Evolutionary conservation across 2,797 vertebrate genomes (phyloP).

Genomic region (Rousettus madagascariensis): DNA sequence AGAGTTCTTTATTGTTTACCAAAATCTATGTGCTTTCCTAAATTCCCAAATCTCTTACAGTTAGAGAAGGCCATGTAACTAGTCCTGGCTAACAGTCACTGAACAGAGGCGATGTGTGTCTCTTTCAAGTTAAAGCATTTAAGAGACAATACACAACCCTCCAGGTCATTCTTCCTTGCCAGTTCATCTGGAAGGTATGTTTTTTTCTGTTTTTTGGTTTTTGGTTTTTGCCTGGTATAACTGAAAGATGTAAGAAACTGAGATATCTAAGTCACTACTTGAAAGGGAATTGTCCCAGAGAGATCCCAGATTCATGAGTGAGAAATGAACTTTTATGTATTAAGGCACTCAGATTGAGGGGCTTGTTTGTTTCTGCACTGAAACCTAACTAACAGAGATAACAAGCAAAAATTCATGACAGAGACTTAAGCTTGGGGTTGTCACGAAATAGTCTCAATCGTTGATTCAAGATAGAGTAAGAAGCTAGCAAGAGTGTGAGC

Average conservation of each 20-base stretch:
- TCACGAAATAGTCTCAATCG: not conserved
- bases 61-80: not conserved
- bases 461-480: not conserved
- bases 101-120: not conserved
- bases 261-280: slow-evolving; percentile 12
- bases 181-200: not conserved
- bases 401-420: slow-evolving; percentile 9
- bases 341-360: not conserved
- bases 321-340: not conserved
- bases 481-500: not conserved
- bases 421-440: not conserved
- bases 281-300: not conserved
- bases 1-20: not conserved
- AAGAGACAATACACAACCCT: not conserved
- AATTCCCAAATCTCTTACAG: not conserved
- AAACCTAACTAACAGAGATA: slow-evolving; percentile 28
- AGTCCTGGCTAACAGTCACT: not conserved
- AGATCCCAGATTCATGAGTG: not conserved
- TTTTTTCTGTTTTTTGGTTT: not conserved
- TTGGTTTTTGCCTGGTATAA: not conserved
- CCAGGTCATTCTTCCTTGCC: not conserved
- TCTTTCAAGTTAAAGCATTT: not conserved
- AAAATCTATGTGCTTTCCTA: not conserved
- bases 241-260: not conserved
- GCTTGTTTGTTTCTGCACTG: not conserved